phyloP scores from a whole-genome alignment of 2,113 vertebrate genomes.

The Toxostoma redivivum region DNA sequence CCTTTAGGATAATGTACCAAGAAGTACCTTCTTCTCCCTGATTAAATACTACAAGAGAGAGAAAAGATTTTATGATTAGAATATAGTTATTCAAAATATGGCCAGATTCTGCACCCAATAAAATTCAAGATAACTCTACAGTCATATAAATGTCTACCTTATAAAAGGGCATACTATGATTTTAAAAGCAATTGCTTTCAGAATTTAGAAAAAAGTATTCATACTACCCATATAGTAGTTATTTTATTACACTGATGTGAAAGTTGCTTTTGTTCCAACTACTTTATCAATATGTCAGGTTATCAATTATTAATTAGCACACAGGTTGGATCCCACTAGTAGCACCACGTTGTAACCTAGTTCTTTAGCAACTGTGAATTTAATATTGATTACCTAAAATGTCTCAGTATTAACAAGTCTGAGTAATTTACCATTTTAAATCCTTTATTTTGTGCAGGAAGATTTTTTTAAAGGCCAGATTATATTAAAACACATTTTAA shows the following conservation, averaged over 20 bases:
- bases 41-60: slow-evolving; percentile 90
- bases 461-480: neutral
- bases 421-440: neutral
- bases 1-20: slow-evolving; percentile 99
- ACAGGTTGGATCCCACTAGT: neutral
- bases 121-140: neutral
- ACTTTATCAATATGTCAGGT: neutral
- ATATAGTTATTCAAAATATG: slow-evolving; percentile 2
- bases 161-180: neutral
- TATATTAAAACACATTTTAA: neutral
- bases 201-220: neutral
- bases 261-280: neutral
- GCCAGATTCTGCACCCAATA: neutral
- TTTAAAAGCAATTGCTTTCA: neutral
- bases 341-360: neutral
- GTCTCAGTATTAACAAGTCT: neutral
- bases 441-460: neutral
- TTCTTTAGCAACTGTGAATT: neutral
- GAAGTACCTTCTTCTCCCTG: slow-evolving; percentile 98
- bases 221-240: neutral
- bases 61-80: slow-evolving; percentile 58
- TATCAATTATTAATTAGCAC: neutral
- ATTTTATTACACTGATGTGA: neutral
- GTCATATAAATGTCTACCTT: neutral
- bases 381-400: neutral